Conservation (phyloP, 2,797 vertebrate species). For the Sebastes vulpes region DNA sequence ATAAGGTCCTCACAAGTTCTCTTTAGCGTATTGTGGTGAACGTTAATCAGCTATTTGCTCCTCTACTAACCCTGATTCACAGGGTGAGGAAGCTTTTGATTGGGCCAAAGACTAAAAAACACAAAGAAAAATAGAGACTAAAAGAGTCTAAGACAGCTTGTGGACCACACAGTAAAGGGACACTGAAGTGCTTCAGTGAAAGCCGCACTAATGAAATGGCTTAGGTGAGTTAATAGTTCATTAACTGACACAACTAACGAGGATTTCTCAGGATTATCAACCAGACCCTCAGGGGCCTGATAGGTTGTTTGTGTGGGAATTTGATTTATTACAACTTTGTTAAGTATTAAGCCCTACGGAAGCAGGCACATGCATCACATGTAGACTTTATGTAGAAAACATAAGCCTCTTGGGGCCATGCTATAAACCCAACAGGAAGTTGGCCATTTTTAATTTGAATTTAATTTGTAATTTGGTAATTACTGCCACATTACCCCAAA, state of each 20-base stretch:
- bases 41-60: background rate
- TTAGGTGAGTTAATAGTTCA: background rate
- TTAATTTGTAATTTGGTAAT: too few species aligned
- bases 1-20: background rate
- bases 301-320: background rate
- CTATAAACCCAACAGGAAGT: too few species aligned
- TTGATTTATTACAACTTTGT: background rate
- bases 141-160: background rate
- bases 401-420: too few species aligned
- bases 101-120: background rate
- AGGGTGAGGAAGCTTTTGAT: background rate
- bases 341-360: background rate
- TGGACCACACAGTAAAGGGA: background rate
- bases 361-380: too few species aligned
- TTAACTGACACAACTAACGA: background rate
- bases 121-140: background rate
- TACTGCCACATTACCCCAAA: too few species aligned
- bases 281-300: background rate
- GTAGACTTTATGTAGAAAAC: too few species aligned
- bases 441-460: fast-evolving
- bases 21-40: background rate
- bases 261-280: background rate
- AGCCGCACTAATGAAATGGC: background rate
- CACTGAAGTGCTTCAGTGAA: background rate
- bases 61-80: background rate